Conservation (phyloP, 2,113 vertebrate genomes). For the Cyanocitta stelleri region DNA sequence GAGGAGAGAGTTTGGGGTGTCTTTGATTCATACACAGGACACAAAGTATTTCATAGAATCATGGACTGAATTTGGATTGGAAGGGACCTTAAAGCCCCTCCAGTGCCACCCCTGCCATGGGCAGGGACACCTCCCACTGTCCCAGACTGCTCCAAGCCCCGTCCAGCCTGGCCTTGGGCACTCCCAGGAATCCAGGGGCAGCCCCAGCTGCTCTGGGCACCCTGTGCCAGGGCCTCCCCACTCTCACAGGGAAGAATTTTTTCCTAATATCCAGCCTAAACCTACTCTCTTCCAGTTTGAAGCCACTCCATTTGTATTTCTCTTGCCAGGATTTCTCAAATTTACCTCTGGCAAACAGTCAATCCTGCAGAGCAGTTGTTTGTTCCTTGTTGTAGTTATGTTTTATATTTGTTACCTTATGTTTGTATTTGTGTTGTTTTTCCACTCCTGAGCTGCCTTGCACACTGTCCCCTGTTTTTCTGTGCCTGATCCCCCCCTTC, state of each 20-base stretch:
- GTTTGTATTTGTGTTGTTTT: not conserved
- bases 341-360: not conserved
- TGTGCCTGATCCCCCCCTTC: not conserved
- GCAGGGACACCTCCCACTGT: not conserved
- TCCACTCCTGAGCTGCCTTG: not conserved
- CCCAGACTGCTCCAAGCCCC: not conserved
- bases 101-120: not conserved
- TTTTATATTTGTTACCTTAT: not conserved
- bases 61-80: not conserved
- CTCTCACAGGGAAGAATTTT: not conserved
- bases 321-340: not conserved
- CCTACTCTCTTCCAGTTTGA: not conserved
- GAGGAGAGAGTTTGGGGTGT: not conserved
- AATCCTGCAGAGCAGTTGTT: not conserved
- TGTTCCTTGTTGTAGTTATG: not conserved
- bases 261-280: not conserved
- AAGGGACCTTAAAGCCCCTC: fast-evolving
- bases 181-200: not conserved
- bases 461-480: not conserved
- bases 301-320: not conserved
- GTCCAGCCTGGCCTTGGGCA: fast-evolving
- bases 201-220: not conserved
- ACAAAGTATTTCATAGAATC: not conserved
- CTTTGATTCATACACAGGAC: not conserved
- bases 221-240: not conserved